phyloP scores from a whole-genome alignment of 1,140 invertebrate species.

The Drosophila sulfurigaster region DNA sequence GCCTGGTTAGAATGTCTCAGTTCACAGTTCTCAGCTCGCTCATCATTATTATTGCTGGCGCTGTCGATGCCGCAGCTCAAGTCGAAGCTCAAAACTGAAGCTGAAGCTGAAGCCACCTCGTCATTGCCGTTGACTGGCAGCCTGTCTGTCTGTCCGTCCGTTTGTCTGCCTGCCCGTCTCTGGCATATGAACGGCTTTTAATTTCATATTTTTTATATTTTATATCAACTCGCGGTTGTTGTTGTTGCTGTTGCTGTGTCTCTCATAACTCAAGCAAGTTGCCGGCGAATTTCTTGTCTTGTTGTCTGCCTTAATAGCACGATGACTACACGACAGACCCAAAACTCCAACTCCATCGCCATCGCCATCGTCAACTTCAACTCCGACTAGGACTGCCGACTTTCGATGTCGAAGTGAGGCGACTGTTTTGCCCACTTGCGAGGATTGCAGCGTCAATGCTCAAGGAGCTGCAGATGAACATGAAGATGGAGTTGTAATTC shows the following conservation, averaged over 20 bases:
- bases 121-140: slow-evolving; percentile 36
- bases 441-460: not conserved
- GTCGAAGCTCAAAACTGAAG: slow-evolving; percentile 35
- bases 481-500: slow-evolving; percentile 72
- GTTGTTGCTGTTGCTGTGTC: slow-evolving; percentile 1
- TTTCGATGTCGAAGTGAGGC: not conserved
- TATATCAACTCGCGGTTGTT: not conserved
- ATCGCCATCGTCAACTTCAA: not conserved
- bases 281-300: slow-evolving; percentile 27
- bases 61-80: slow-evolving; percentile 65
- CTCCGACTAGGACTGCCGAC: slow-evolving; percentile 33
- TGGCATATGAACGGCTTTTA: slow-evolving; percentile 78
- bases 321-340: slow-evolving; percentile 73
- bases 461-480: slow-evolving; percentile 53
- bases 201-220: slow-evolving; percentile 76
- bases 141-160: slow-evolving; percentile 4
- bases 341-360: slow-evolving; percentile 11
- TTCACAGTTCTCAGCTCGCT: slow-evolving; percentile 7
- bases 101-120: slow-evolving; percentile 8
- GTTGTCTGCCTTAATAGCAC: slow-evolving; percentile 72
- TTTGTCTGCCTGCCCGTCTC: slow-evolving; percentile 18
- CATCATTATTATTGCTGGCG: slow-evolving; percentile 55
- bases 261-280: slow-evolving; percentile 25
- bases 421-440: slow-evolving; percentile 18
- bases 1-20: slow-evolving; percentile 66